Percentiles rank a stretch among this genome's conserved stretches.
Evolutionary conservation across 1,140 invertebrate species (phyloP).

Genomic region (Pseudomyrmex pallidus): DNA sequence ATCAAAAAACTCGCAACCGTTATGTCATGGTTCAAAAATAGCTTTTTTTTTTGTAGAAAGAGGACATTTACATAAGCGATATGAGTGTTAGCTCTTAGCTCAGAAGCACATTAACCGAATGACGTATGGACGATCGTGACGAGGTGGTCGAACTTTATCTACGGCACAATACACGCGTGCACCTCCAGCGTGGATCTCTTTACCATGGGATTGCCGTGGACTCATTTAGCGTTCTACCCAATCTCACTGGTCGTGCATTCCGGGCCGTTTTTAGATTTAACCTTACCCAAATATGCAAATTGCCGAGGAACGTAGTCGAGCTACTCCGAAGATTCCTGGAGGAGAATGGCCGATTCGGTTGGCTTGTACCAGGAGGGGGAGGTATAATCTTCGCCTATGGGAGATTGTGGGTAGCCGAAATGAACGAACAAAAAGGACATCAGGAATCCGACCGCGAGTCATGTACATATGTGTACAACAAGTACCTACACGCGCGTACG

Average conservation of each 20-base stretch:
- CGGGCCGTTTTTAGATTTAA: constrained; percentile 74
- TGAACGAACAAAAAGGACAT: constrained; percentile 78
- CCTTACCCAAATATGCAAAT: constrained; percentile 84
- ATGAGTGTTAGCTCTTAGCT: neutral
- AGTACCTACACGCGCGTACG: constrained; percentile 26
- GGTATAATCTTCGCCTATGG: constrained; percentile 82
- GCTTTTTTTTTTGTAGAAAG: neutral
- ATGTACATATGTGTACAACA: constrained; percentile 46
- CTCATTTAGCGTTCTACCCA: constrained; percentile 74
- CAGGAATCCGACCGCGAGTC: constrained; percentile 34
- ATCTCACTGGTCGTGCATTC: constrained; percentile 75
- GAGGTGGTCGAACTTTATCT: neutral
- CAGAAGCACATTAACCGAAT: too few species aligned
- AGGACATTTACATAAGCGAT: neutral
- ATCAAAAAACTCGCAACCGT: too few species aligned
- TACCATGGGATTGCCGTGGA: constrained; percentile 72
- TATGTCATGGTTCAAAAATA: too few species aligned
- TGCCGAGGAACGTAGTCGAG: constrained; percentile 68
- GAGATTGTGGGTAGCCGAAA: constrained; percentile 82
- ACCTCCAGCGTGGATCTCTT: constrained; percentile 51
- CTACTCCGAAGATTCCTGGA: constrained; percentile 69
- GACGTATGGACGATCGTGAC: neutral
- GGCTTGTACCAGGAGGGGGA: constrained; percentile 66
- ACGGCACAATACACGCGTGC: neutral
- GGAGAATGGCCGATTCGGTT: constrained; percentile 71